Percentiles rank a stretch among this genome's conserved stretches.
These are phyloP conservation scores for Amphipyra berbera DNA, from an alignment of 2,888 invertebrate species.

Conservation along the genomic window DNA sequence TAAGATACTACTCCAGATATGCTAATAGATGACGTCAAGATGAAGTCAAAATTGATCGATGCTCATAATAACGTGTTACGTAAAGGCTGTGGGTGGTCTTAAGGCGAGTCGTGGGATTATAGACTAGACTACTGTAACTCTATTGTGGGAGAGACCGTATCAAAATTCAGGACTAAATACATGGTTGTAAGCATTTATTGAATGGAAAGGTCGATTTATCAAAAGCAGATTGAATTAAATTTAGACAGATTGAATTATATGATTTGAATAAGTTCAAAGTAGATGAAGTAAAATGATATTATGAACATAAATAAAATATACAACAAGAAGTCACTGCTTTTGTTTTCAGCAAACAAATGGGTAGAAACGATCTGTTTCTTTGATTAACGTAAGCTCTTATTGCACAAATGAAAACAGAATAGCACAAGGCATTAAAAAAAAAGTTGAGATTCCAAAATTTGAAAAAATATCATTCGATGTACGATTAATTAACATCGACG, in stretches of 20 bases:
- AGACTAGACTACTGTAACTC: conserved; percentile 19
- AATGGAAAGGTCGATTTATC: conserved; percentile 42
- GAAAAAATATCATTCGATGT: too few species aligned
- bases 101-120: conserved; percentile 38
- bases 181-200: conserved; percentile 10
- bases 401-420: too few species aligned
- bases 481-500: too few species aligned
- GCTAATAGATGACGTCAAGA: conserved; percentile 38
- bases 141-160: conserved; percentile 34
- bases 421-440: too few species aligned
- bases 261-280: conserved; percentile 6
- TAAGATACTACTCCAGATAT: conserved; percentile 35
- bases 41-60: conserved; percentile 38
- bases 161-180: conserved; percentile 20
- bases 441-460: too few species aligned
- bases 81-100: conserved; percentile 45
- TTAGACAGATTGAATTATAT: conserved; percentile 21
- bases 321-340: background rate
- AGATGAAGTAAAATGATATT: background rate
- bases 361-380: too few species aligned
- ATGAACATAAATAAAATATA: background rate
- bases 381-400: too few species aligned
- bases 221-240: conserved; percentile 35
- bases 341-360: background rate
- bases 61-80: conserved; percentile 39